Evolutionary conservation across 2,113 vertebrate genomes (phyloP).

Genomic region (Ophiodon elongatus): DNA sequence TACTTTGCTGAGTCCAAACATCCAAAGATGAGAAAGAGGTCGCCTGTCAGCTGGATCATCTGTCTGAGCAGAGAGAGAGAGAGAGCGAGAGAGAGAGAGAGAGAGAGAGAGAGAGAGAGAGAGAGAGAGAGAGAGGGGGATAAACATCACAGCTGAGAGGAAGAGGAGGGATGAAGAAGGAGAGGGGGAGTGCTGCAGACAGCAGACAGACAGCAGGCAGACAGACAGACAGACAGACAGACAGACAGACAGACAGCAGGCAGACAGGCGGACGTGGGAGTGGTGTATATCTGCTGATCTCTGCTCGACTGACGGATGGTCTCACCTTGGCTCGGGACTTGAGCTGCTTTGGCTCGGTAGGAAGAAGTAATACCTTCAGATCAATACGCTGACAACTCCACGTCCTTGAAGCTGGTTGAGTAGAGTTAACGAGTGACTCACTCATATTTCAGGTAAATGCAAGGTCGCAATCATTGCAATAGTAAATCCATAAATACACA

Average conservation of each 20-base stretch:
- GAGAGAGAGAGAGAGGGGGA: background rate
- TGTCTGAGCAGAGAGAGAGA: background rate
- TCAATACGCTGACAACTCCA: conserved; percentile 50
- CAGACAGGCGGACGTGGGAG: background rate
- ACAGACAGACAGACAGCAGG: conserved; percentile 23
- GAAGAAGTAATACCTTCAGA: conserved; percentile 38
- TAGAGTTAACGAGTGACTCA: conserved; percentile 44
- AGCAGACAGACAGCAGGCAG: no score
- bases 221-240: no score
- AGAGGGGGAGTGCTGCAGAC: background rate
- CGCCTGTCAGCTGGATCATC: conserved; percentile 18
- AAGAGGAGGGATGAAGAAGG: conserved; percentile 12
- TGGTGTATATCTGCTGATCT: conserved; percentile 28
- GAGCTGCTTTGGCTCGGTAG: conserved; percentile 17
- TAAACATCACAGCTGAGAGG: background rate
- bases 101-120: background rate
- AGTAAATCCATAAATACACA: conserved; percentile 33
- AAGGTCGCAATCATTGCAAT: conserved; percentile 25
- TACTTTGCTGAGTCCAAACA: conserved; percentile 9
- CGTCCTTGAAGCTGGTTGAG: conserved; percentile 51
- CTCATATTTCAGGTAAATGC: conserved; percentile 46
- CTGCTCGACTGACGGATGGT: conserved; percentile 35
- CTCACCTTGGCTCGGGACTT: conserved; percentile 53
- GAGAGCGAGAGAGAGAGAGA: background rate
- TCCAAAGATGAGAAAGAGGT: background rate